A percentile compares a stretch with the other conserved stretches of the same genome.
Evolutionary conservation across 2,113 vertebrate species (phyloP).

Genomic region (Entosphenus tridentatus): DNA sequence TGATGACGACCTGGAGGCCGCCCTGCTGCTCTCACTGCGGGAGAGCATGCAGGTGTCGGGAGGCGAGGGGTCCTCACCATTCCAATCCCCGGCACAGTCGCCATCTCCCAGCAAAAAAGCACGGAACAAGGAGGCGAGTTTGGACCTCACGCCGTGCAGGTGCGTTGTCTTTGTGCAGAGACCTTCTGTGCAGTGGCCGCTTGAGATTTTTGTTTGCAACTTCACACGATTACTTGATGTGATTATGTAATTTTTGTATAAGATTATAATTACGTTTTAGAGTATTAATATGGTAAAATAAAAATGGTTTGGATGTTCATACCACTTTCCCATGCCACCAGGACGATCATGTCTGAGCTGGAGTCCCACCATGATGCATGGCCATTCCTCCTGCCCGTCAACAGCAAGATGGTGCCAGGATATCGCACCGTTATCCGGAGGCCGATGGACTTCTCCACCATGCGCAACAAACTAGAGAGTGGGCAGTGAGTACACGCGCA

Average conservation of each 20-base stretch:
- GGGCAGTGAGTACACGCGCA: constrained; percentile 41
- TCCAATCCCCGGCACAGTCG: not conserved
- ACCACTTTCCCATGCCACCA: constrained; percentile 15
- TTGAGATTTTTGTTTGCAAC: no score
- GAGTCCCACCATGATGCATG: constrained; percentile 91
- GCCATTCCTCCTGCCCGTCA: constrained; percentile 94
- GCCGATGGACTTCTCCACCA: constrained; percentile 97
- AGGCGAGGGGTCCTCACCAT: no score
- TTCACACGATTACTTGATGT: no score
- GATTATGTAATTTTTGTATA: no score
- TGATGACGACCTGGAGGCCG: constrained; percentile 2
- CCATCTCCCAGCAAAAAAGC: constrained; percentile 5
- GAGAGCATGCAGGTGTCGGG: not conserved
- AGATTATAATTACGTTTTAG: no score
- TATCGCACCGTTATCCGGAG: constrained; percentile 98
- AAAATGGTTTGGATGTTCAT: no score
- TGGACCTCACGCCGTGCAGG: constrained; percentile 2
- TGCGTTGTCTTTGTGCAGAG: not conserved
- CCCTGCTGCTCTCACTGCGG: constrained; percentile 4
- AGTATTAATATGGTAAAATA: no score
- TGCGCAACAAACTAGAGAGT: constrained; percentile 73
- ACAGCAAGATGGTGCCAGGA: constrained; percentile 86
- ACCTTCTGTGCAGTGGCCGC: no score
- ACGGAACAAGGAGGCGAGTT: constrained; percentile 1
- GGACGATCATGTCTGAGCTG: constrained; percentile 73